Conservation (phyloP, 2,113 vertebrate genomes). For the Albula glossodonta region DNA sequence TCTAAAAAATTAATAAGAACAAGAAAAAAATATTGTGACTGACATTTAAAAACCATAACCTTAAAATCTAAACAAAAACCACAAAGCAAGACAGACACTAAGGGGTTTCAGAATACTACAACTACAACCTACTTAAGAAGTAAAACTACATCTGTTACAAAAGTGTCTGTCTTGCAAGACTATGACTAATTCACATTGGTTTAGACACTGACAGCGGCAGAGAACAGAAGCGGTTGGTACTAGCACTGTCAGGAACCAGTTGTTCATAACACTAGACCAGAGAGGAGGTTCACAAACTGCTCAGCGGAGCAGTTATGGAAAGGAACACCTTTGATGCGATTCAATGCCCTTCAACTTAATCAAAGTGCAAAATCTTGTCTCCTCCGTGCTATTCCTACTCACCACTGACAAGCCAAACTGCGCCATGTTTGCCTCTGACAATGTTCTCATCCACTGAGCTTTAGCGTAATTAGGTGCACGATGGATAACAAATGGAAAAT, state of each 20-base stretch:
- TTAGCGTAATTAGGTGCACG: conserved; percentile 52
- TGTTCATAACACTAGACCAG: background rate
- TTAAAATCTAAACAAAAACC: background rate
- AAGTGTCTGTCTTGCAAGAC: too few relatives aligned
- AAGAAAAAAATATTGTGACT: background rate
- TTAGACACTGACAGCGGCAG: too few relatives aligned
- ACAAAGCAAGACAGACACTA: background rate
- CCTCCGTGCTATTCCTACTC: background rate
- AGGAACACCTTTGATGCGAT: background rate
- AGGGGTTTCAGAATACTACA: too few relatives aligned
- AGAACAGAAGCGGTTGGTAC: background rate
- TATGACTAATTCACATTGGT: too few relatives aligned
- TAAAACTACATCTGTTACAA: too few relatives aligned
- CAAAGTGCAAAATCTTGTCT: background rate
- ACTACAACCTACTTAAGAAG: too few relatives aligned
- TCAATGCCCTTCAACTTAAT: background rate
- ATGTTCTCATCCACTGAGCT: conserved; percentile 52
- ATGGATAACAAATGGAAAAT: conserved; percentile 62
- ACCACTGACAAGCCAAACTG: conserved; percentile 12
- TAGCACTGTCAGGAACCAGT: background rate
- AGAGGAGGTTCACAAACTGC: background rate
- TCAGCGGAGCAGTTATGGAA: background rate
- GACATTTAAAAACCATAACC: background rate
- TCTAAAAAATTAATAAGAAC: background rate
- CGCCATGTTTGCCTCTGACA: conserved; percentile 35